A percentile compares a stretch with the other conserved stretches of the same genome.
Conservation (phyloP, 2,797 vertebrate genomes). For the Molossus alvarezi region DNA sequence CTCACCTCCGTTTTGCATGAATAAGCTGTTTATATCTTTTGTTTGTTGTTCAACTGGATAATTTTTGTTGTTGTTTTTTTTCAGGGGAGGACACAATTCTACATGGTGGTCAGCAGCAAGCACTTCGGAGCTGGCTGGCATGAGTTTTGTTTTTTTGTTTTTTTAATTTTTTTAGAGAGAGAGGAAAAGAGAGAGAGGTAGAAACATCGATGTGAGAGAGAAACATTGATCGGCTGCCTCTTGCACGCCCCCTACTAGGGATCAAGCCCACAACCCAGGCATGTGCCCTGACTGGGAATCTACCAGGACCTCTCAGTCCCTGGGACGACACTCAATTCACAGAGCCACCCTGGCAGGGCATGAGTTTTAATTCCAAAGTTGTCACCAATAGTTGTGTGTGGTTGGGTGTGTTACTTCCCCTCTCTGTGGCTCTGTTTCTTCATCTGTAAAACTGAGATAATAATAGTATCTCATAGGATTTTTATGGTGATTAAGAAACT, state of each 20-base stretch:
- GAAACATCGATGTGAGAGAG: too few species aligned
- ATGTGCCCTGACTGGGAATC: too few species aligned
- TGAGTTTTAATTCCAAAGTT: background rate
- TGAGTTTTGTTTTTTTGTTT: background rate
- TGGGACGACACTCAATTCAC: too few species aligned
- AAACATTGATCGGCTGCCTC: too few species aligned
- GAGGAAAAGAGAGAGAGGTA: too few species aligned
- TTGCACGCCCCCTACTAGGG: too few species aligned
- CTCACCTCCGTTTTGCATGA: background rate
- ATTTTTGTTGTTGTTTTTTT: background rate
- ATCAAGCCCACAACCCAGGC: too few species aligned
- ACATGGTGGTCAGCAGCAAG: background rate
- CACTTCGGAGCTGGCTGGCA: background rate
- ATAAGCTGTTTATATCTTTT: background rate
- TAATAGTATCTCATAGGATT: background rate
- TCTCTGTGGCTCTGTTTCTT: background rate
- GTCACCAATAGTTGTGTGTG: background rate
- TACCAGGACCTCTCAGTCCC: too few species aligned
- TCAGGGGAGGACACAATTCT: background rate
- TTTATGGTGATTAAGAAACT: background rate
- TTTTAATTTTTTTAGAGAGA: too few species aligned
- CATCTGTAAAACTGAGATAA: constrained; percentile 10
- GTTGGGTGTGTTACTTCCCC: background rate
- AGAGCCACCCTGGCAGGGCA: too few species aligned
- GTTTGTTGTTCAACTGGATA: background rate